These are phyloP conservation scores for Ruditapes philippinarum DNA, from an alignment of 1,140 invertebrate genomes.

Conservation along the genomic window DNA sequence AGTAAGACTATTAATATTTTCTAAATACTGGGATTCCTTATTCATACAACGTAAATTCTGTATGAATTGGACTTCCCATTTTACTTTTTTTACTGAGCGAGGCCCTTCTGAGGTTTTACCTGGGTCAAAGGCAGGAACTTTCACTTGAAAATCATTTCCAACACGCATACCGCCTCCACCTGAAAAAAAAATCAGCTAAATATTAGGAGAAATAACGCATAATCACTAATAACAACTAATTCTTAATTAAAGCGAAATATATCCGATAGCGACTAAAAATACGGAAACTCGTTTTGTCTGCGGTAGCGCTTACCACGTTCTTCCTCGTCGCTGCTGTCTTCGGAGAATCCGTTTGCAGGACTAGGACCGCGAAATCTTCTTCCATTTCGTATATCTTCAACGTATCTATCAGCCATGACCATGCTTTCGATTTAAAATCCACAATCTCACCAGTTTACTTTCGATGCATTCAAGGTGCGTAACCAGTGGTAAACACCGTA, in stretches of 20 bases:
- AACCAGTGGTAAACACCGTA: constrained; percentile 51
- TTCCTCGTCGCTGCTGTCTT: constrained; percentile 86
- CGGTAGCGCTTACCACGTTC: constrained; percentile 53
- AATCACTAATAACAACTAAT: not conserved
- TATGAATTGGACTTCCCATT: not conserved
- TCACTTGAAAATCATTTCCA: constrained; percentile 97
- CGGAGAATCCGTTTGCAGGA: constrained; percentile 93
- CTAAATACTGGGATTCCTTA: not conserved
- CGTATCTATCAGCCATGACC: constrained; percentile 95
- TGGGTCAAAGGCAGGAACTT: constrained; percentile 92
- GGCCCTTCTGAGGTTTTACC: constrained; percentile 86
- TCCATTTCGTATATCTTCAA: constrained; percentile 93
- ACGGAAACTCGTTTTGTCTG: not conserved
- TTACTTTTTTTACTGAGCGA: too few relatives aligned
- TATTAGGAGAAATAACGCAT: not conserved
- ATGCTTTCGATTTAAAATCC: constrained; percentile 86
- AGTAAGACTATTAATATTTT: too few relatives aligned
- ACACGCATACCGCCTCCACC: constrained; percentile 97
- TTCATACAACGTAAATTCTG: not conserved
- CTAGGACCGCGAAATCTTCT: constrained; percentile 95
- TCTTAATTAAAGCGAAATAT: not conserved
- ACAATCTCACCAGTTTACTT: not conserved
- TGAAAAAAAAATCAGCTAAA: constrained; percentile 84
- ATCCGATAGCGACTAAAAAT: not conserved
- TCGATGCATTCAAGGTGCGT: not conserved